phyloP scores from a whole-genome alignment of 2,888 invertebrate genomes.

The Drosophila colorata region DNA sequence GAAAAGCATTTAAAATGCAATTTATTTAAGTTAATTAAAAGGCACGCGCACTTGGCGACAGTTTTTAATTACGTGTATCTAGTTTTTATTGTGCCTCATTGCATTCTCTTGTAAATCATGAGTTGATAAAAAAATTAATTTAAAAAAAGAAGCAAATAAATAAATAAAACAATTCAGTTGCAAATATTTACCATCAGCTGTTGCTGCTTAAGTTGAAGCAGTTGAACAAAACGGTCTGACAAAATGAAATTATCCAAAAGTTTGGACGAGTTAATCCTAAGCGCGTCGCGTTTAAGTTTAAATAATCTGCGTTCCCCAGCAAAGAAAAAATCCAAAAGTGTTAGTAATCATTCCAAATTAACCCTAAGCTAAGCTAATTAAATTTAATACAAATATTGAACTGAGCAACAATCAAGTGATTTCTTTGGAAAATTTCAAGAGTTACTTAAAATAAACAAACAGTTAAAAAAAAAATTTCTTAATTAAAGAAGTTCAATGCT shows the following conservation, averaged over 20 bases:
- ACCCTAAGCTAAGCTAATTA: constrained; percentile 1
- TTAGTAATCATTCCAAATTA: constrained; percentile 52
- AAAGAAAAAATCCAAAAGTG: constrained; percentile 83
- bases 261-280: constrained; percentile 85
- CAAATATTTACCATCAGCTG: constrained; percentile 21
- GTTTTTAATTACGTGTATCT: constrained; percentile 38
- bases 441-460: background rate
- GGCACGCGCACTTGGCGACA: constrained; percentile 34
- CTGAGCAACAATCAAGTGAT: background rate
- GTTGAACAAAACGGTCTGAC: constrained; percentile 22
- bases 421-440: background rate
- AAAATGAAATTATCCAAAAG: constrained; percentile 85
- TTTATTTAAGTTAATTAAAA: constrained; percentile 29
- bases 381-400: constrained; percentile 4
- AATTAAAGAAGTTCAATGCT: too few relatives aligned
- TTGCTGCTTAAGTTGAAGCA: constrained; percentile 1
- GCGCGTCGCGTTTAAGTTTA: constrained; percentile 84
- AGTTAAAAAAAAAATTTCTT: background rate
- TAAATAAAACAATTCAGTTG: constrained; percentile 28
- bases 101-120: constrained; percentile 36
- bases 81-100: constrained; percentile 15
- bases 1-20: constrained; percentile 21
- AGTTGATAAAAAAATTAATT: constrained; percentile 24
- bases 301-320: constrained; percentile 82
- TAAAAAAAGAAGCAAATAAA: constrained; percentile 12